Percentiles rank a stretch among this genome's conserved stretches.
phyloP scores from a whole-genome alignment of 30 jellyfish, hydroid and myxozoan species.

The Euphysa ruthae region DNA sequence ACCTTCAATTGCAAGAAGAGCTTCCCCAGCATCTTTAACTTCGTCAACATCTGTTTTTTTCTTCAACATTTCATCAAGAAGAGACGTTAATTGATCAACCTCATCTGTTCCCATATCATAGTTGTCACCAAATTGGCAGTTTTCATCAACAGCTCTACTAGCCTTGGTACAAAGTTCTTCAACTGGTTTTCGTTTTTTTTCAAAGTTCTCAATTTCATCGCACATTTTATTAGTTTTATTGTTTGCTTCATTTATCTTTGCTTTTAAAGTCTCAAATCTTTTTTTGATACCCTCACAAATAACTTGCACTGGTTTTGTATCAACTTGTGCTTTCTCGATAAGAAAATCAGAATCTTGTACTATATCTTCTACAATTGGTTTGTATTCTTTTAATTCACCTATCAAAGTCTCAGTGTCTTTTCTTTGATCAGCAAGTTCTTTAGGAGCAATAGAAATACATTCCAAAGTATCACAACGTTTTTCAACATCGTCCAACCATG shows the following conservation, averaged over 20 bases:
- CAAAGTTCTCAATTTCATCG: constrained; percentile 34
- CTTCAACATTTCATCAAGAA: constrained; percentile 45
- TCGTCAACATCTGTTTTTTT: constrained; percentile 43
- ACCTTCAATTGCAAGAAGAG: constrained; percentile 50
- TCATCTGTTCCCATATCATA: constrained; percentile 41
- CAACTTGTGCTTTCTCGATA: constrained; percentile 55
- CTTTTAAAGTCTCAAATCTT: constrained; percentile 32
- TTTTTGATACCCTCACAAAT: constrained; percentile 33
- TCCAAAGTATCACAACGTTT: constrained; percentile 44
- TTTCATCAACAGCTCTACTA: constrained; percentile 29
- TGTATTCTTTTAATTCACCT: constrained; percentile 46
- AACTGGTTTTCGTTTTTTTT: constrained; percentile 38
- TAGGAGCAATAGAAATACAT: constrained; percentile 53
- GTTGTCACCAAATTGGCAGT: constrained; percentile 61
- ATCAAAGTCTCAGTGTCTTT: constrained; percentile 12
- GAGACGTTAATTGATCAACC: constrained; percentile 38
- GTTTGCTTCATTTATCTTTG: constrained; percentile 25
- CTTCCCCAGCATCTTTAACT: constrained; percentile 54
- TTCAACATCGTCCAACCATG: constrained; percentile 66
- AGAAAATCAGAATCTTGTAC: constrained; percentile 24
- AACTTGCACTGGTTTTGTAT: constrained; percentile 65
- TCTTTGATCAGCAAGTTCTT: constrained; percentile 44
- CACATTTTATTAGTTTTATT: constrained; percentile 50
- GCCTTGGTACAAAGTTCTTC: constrained; percentile 54
- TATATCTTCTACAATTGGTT: constrained; percentile 22